Evolutionary conservation across 35 echinoderm and acorn worm genomes (phyloP).

Genomic region (Diadema setosum): DNA sequence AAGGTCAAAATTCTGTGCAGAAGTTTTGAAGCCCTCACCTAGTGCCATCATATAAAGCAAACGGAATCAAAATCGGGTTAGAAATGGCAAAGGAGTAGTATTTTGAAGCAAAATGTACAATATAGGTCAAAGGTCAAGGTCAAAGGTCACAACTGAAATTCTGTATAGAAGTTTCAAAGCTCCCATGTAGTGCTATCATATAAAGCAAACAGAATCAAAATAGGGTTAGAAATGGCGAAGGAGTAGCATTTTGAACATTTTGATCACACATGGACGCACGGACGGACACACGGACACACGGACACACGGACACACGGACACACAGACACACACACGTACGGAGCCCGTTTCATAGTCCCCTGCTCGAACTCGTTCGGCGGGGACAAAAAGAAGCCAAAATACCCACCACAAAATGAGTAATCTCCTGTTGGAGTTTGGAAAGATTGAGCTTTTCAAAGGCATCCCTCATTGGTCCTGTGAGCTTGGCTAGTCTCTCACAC

Average conservation of each 20-base stretch:
- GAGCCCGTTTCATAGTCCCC: background rate
- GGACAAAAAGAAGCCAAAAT: background rate
- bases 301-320: background rate
- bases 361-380: background rate
- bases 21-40: too few species aligned
- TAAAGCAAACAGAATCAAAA: background rate
- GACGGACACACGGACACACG: background rate
- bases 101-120: background rate
- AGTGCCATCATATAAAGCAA: too few species aligned
- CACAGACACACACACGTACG: background rate
- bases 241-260: background rate
- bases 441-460: conserved; percentile 26
- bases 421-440: conserved; percentile 19
- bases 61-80: too few species aligned
- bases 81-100: too few species aligned
- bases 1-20: too few species aligned
- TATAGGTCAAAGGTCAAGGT: background rate
- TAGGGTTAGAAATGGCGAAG: background rate
- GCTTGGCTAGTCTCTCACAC: conserved; percentile 35
- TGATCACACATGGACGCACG: background rate
- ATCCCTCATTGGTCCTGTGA: conserved; percentile 25
- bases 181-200: background rate
- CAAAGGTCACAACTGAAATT: background rate
- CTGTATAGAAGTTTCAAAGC: background rate
- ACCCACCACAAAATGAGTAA: conserved; percentile 72